Percentiles rank a stretch among this genome's conserved stretches.
These are phyloP conservation scores for Oligia fasciuncula DNA, from an alignment of 2,888 invertebrate species.

Conservation along the genomic window DNA sequence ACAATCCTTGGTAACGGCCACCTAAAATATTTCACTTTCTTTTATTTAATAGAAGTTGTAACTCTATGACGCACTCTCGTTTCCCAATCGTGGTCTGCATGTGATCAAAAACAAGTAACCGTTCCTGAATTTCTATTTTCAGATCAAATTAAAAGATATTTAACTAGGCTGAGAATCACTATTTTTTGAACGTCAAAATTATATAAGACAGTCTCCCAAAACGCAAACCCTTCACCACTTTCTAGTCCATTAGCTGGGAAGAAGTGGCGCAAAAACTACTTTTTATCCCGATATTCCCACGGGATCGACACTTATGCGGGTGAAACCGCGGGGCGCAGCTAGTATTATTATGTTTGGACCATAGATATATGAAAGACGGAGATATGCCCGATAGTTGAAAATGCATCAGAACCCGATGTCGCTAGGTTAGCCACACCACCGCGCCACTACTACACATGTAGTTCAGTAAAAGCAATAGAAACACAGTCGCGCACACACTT, in stretches of 20 bases:
- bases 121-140: not conserved
- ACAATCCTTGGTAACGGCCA: too few species aligned
- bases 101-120: not conserved
- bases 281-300: too few species aligned
- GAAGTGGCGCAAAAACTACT: not conserved
- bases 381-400: too few species aligned
- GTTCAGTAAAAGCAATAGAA: too few species aligned
- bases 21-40: not conserved
- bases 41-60: not conserved
- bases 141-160: not conserved
- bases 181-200: not conserved
- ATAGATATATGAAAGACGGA: too few species aligned
- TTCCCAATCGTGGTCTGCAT: not conserved
- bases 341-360: too few species aligned
- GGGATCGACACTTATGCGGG: too few species aligned
- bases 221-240: not conserved
- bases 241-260: not conserved
- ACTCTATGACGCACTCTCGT: not conserved
- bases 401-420: too few species aligned
- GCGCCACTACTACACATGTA: too few species aligned
- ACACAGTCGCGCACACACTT: too few species aligned
- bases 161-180: not conserved
- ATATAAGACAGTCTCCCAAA: not conserved
- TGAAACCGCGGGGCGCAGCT: too few species aligned
- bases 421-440: too few species aligned